Evolutionary conservation across 2,888 invertebrate species (phyloP).

Genomic region (Callosobruchus maculatus): DNA sequence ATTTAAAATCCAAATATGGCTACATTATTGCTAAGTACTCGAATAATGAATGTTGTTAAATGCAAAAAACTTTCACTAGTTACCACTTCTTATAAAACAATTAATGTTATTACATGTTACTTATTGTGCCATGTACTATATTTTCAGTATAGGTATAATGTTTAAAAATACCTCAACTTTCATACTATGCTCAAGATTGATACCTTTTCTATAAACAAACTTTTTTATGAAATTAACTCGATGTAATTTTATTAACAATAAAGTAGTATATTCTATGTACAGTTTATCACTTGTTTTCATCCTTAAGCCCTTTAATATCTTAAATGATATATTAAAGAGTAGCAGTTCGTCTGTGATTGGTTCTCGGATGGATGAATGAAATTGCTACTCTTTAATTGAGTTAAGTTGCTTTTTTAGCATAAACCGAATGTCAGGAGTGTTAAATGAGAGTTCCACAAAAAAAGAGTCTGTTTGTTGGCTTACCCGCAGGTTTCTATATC

Average conservation of each 20-base stretch:
- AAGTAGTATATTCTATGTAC: neutral
- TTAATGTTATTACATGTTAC: slow-evolving; percentile 21
- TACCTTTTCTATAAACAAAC: slow-evolving; percentile 20
- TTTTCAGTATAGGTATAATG: slow-evolving; percentile 15
- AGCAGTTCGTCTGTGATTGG: too few relatives aligned
- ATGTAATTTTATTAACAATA: neutral
- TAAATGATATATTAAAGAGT: too few relatives aligned
- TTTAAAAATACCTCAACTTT: slow-evolving; percentile 23
- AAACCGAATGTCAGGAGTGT: too few relatives aligned
- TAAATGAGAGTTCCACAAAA: too few relatives aligned
- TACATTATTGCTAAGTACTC: neutral
- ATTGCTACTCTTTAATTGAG: too few relatives aligned
- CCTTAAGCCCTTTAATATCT: neutral
- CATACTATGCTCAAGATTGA: slow-evolving; percentile 24
- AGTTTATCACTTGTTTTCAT: neutral
- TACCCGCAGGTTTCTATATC: too few relatives aligned
- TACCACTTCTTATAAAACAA: slow-evolving; percentile 21
- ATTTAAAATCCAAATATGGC: neutral
- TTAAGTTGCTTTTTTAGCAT: too few relatives aligned
- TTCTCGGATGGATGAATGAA: too few relatives aligned
- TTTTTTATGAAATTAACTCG: neutral
- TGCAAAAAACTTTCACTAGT: slow-evolving; percentile 9
- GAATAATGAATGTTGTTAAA: neutral
- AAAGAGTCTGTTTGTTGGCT: too few relatives aligned
- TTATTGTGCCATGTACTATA: slow-evolving; percentile 23